Evolutionary conservation across 2,797 vertebrate genomes (phyloP).

Genomic region (Pogoniulus pusillus): DNA sequence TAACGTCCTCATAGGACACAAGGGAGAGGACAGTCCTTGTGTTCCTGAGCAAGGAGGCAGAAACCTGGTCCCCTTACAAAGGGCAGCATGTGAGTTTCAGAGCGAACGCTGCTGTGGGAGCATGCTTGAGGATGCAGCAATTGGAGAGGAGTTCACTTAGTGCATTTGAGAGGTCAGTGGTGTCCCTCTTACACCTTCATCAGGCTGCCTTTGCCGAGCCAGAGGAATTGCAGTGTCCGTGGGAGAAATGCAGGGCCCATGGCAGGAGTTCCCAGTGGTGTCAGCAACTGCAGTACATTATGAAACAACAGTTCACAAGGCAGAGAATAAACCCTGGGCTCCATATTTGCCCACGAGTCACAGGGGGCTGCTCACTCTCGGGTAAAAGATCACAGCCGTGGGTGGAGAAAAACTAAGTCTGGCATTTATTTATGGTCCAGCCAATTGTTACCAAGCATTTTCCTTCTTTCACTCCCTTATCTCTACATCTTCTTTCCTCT

Average conservation of each 20-base stretch:
- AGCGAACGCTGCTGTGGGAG: not conserved
- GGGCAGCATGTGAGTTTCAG: not conserved
- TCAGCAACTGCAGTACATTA: not conserved
- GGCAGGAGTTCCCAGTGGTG: not conserved
- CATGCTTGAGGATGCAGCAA: rapidly evolving
- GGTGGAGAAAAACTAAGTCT: not conserved
- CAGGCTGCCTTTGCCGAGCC: not conserved
- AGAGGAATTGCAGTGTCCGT: not conserved
- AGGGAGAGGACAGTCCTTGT: not conserved
- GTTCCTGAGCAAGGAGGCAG: not conserved
- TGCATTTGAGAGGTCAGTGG: not conserved
- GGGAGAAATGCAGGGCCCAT: not conserved
- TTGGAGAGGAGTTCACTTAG: not conserved
- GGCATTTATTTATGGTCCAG: not conserved
- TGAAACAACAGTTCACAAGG: not conserved
- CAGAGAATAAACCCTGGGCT: not conserved
- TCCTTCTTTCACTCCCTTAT: not conserved
- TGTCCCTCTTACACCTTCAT: not conserved
- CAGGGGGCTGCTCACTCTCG: rapidly evolving
- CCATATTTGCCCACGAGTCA: not conserved
- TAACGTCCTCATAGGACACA: not conserved
- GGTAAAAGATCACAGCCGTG: not conserved
- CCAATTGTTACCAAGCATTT: not conserved
- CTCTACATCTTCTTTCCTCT: not conserved
- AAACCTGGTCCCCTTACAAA: not conserved